A percentile compares a stretch with the other conserved stretches of the same genome.
Conservation (phyloP, 1,140 invertebrate genomes). For the Lethocerus indicus region DNA sequence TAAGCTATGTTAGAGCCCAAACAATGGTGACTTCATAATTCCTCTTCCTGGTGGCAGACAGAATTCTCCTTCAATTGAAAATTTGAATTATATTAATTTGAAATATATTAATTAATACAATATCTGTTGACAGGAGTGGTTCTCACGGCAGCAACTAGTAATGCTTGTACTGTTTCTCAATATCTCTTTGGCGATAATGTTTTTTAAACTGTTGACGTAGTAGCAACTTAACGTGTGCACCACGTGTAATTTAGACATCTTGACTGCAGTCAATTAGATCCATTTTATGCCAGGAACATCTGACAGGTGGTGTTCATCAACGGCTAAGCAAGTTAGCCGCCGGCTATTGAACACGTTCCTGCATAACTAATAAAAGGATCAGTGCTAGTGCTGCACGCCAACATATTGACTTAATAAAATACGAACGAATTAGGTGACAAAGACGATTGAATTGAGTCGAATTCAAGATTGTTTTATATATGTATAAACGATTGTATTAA, state of each 20-base stretch:
- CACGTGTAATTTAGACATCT: background rate
- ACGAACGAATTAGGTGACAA: slow-evolving; percentile 5
- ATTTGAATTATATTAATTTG: too few relatives aligned
- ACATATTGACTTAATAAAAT: slow-evolving; percentile 3
- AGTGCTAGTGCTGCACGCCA: background rate
- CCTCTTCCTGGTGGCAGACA: too few relatives aligned
- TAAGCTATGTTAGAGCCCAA: too few relatives aligned
- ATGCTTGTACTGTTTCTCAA: slow-evolving; percentile 91
- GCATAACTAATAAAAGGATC: too few relatives aligned
- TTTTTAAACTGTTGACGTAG: slow-evolving; percentile 92
- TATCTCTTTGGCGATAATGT: slow-evolving; percentile 89
- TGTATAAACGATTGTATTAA: too few relatives aligned
- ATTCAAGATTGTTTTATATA: slow-evolving; percentile 3
- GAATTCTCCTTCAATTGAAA: too few relatives aligned
- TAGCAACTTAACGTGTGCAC: slow-evolving; percentile 10
- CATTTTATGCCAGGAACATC: too few relatives aligned
- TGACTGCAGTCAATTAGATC: slow-evolving; percentile 3
- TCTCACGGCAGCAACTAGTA: slow-evolving; percentile 88
- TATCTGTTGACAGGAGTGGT: slow-evolving; percentile 96
- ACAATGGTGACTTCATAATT: too few relatives aligned
- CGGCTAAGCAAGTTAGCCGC: background rate
- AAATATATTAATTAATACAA: too few relatives aligned
- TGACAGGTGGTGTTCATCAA: slow-evolving; percentile 1
- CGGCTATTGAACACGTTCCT: background rate
- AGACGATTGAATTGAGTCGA: slow-evolving; percentile 2